Evolutionary conservation across 2,888 invertebrate species (phyloP), one percentile per base, ranked within the genome.

Genomic region (Leptopilina myrica): DNA sequence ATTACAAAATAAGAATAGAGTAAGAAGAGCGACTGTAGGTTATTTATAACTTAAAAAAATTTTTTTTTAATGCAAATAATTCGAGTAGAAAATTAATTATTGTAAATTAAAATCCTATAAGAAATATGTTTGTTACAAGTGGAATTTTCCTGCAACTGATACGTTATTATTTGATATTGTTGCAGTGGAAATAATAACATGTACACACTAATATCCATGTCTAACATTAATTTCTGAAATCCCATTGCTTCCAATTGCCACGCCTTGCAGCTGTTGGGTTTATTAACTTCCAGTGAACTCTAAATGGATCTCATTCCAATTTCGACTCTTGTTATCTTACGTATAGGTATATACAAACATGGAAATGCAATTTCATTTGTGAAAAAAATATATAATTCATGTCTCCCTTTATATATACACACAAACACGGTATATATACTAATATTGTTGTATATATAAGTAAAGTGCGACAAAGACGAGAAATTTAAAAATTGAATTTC

Each of bases 221-320:
- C 59, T 59, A n/a, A 59, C 59, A 59, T 59, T 59, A 59, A 59
- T 59, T 12, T 56, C 56, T 14, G 14, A 14, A 56, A 56, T 56
- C n/a, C n/a, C 59, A 59, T 59, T 59, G 59, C 59, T 59, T n/a
- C n/a, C 14, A 59, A 59, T 59, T 59, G 15, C 59, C 59, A 59
- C 59, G 59, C 59, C 59, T 59, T 59, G 59, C 59, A 59, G 59
- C 59, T n/a, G 14, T 59, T 59, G 15, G n/a, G 59, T 59, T 59
- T 59, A 59, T 59, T 59, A 59, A 59, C 59, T 59, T 59, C 56
- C 43, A 43, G 43, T 43, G 43, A 43, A 43, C 43, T 43, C 43
- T 43, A 43, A 43, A 43, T 43, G 56, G 56, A 56, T 56, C 56
- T 15, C 59, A 59, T 59, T n/a, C 14, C n/a, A 59, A 59, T 59